Base-by-base conservation (phyloP, 2,888 invertebrate species). In the Cyrtodaria siliqua region DNA sequence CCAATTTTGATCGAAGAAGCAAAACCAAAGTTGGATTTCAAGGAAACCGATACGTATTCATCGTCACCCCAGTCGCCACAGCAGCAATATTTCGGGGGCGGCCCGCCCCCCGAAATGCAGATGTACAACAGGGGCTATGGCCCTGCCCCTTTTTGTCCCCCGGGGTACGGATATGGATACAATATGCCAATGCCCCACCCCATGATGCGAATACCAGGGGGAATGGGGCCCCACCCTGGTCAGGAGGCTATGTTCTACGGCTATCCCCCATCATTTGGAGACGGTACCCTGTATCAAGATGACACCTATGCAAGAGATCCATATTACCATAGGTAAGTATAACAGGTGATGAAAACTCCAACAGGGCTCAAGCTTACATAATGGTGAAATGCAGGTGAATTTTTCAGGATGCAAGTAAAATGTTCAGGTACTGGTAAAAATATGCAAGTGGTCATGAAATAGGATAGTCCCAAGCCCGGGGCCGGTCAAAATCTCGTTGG, bases 1-100 rank as follows among this genome's bases (percentile, higher is more conserved):
- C 88, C 89, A 9, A 89, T 89, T 53, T 70, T 88, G 20, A 86
- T 90, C 6, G 66, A 79, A 26, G 78, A 76, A 20, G 42, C 67
- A 2, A 64, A 52, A 16, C 68, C 77, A 8, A 76, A 81, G 60
- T 67, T 86, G 26, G 81, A 86, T n/a, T 87, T 87, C 57, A 80
- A 86, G 40, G 89, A 89, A 27, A 72, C 80, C 2, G 83, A 83
- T 26, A 77, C 71, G 1, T 69, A 72, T 38, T 60, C 76, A 0
- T 71, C 83, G 2, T 79, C 83, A 20, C 81, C 83, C 9, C 77
- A 76, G 40, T 75, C 82, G 16, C 79, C 82, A 12, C 66, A 57
- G 38, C 6, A 33, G 33, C 33, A 33, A 33, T 12, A 33, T 12
- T 68, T 75, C 40, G 50, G 56, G 38, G 57, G 68, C 23, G 18